Base-by-base conservation (phyloP, 2,113 vertebrate species). In the Sapajus apella region DNA sequence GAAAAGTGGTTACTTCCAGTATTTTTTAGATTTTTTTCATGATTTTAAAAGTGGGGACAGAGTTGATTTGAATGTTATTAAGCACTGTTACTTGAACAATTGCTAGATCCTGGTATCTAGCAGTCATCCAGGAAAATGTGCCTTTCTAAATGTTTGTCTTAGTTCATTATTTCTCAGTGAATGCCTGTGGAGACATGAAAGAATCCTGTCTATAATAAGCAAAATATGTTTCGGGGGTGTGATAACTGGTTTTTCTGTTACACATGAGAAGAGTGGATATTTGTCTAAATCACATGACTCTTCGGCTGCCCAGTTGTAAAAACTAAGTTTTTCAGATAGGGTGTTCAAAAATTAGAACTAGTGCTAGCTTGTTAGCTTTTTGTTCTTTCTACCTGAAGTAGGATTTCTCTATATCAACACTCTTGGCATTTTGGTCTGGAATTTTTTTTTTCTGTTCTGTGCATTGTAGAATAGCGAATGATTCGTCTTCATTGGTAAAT, bases 401-500 rank as follows among this genome's bases (percentile, higher is more conserved):
- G 52, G 23, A 32, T 18, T 8, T 64, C 40, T 55, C 77, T 23
- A 0, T 37, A 18, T 32, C 3, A n/a, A 85, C 13, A 8, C 50
- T 8, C 0, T 4, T 5, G 25, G 17, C 35, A 0, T 25, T 12
- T 37, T 27, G 32, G 23, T 23, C 21, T 11, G 3, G 40, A 7
- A 21, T 21, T 11, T 4, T 68, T 30, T 70, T 32, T 58, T 76
- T 30, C 47, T 45, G 27, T 18, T 56, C 45, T 52, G 35, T 25
- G 61, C 21, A 0, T 14, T 32, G 2, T 25, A 13, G 11, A 6
- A 5, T 21, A 75, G 18, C 0, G 12, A 30, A 23, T 4, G 32
- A 11, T 37, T 23, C 17, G 0, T 21, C 1, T n/a, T 8, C 20
- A 66, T 35, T 2, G 21, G 43, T 52, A 0, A 45, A 5, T 2